Conservation (phyloP, 2,797 vertebrate species). For the Novumbra hubbsi region DNA sequence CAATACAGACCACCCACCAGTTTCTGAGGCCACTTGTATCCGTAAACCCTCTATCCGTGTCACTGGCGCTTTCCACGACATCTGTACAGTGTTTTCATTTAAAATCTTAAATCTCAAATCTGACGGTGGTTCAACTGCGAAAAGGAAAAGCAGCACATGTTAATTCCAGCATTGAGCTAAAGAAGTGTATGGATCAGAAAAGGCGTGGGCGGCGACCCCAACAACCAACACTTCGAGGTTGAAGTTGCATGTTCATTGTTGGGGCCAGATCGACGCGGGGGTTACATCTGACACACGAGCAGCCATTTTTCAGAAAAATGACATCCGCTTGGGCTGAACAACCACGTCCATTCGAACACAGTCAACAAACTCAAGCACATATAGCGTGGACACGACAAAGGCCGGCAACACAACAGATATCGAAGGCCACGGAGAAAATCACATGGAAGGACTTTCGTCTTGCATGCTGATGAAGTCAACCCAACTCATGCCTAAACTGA, state of each 20-base stretch:
- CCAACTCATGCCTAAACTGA: slow-evolving; percentile 77
- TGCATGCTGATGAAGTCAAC: slow-evolving; percentile 81
- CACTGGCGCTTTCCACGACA: slow-evolving; percentile 84
- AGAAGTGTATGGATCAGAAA: slow-evolving; percentile 48
- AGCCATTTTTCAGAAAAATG: slow-evolving; percentile 86
- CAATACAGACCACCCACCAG: slow-evolving; percentile 76
- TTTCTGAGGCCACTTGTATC: slow-evolving; percentile 84
- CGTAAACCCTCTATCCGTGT: slow-evolving; percentile 87
- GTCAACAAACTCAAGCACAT: slow-evolving; percentile 85
- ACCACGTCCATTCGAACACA: slow-evolving; percentile 69
- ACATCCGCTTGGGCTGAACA: slow-evolving; percentile 85
- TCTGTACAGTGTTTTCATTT: slow-evolving; percentile 92
- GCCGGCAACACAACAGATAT: neutral
- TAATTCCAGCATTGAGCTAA: slow-evolving; percentile 43
- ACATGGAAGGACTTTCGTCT: slow-evolving; percentile 72
- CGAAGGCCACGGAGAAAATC: slow-evolving; percentile 72
- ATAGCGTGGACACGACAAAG: slow-evolving; percentile 49
- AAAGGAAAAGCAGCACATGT: slow-evolving; percentile 59
- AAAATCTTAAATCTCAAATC: slow-evolving; percentile 96
- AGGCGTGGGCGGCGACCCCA: slow-evolving; percentile 77
- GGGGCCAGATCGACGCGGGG: slow-evolving; percentile 74
- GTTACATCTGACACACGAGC: slow-evolving; percentile 69
- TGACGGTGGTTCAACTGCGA: slow-evolving; percentile 88
- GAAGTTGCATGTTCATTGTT: slow-evolving; percentile 80
- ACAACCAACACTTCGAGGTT: slow-evolving; percentile 78